Evolutionary conservation across 1,140 invertebrate genomes (phyloP).

Genomic region (Ctenoplectra terminalis): DNA sequence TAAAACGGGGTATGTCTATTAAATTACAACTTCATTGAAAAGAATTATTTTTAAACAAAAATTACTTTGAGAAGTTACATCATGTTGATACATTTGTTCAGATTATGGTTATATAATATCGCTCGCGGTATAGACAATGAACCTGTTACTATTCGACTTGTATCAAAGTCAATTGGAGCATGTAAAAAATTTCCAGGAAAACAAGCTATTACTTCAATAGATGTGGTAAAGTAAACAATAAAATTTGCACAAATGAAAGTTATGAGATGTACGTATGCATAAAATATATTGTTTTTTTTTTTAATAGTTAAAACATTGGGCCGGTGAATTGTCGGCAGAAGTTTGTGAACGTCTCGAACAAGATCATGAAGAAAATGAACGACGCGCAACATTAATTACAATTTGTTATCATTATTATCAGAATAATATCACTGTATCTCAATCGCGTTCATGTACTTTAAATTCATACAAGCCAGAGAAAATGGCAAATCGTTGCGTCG

Average conservation of each 20-base stretch:
- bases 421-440: constrained; percentile 85
- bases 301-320: constrained; percentile 87
- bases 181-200: constrained; percentile 96
- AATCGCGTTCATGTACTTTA: constrained; percentile 84
- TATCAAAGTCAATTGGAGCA: constrained; percentile 97
- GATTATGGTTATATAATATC: constrained; percentile 93
- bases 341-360: constrained; percentile 92
- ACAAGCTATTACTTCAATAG: constrained; percentile 87
- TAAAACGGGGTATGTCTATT: constrained; percentile 89
- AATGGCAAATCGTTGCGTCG: constrained; percentile 84
- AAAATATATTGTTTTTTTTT: constrained; percentile 20
- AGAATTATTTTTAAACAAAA: not conserved
- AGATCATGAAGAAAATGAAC: constrained; percentile 89
- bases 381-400: constrained; percentile 87
- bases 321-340: constrained; percentile 91
- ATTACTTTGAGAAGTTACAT: not conserved
- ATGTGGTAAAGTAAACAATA: constrained; percentile 84
- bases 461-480: constrained; percentile 85
- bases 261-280: not conserved
- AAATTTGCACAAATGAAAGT: constrained; percentile 17
- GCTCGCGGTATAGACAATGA: constrained; percentile 94
- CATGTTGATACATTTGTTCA: constrained; percentile 76
- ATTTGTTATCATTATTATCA: constrained; percentile 85
- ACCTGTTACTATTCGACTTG: constrained; percentile 90
- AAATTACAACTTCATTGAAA: not conserved